Evolutionary conservation across 2,888 invertebrate genomes (phyloP), one percentile per base, ranked within the genome.

Genomic region (Lamellibrachia satsuma): DNA sequence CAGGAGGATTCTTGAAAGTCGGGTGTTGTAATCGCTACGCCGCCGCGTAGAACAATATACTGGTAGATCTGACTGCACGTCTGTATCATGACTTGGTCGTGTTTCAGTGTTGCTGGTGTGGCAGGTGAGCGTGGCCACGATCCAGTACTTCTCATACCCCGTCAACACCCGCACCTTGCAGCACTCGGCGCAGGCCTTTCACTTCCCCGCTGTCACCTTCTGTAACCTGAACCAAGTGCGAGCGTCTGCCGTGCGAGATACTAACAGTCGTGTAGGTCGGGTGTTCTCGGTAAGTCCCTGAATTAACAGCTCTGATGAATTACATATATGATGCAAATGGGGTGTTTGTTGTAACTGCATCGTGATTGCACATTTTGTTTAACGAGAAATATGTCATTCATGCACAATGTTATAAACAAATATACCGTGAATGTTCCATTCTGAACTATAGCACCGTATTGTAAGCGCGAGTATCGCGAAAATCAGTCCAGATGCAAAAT

Each of bases 141-240:
- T 75, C 75, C 11, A 75, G 22, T 75, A 75, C 75, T 75, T 75
- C 2, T 15, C 15, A 6, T 75, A 75, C 6, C 75, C 75, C 75
- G 75, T 75, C 4, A 75, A 22, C 75, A 75, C 75, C 15, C 15
- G 15, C 22, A 75, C 75, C 6, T 4, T 75, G 2, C 75, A 75
- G n/a, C 75, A 75, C 75, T 15, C 75, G 75, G 22, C 75, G 6
- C 27, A 91, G 91, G 7, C 39, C 11, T 39, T 27, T 7, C 6
- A n/a, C 52, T 91, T 91, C 91, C 91, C 91, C 4, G 91, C 91
- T 39, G 39, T 91, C 3, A 52, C 91, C 27, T 91, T 91, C 39
- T 91, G 91, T 7, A 91, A 91, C 91, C 3, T 91, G 91, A 91
- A 91, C 51, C 75, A 15, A 75, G 22, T 75, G 15, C 11, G 75